phyloP scores from a whole-genome alignment of 2,797 vertebrate genomes.

The Tapera naevia region DNA sequence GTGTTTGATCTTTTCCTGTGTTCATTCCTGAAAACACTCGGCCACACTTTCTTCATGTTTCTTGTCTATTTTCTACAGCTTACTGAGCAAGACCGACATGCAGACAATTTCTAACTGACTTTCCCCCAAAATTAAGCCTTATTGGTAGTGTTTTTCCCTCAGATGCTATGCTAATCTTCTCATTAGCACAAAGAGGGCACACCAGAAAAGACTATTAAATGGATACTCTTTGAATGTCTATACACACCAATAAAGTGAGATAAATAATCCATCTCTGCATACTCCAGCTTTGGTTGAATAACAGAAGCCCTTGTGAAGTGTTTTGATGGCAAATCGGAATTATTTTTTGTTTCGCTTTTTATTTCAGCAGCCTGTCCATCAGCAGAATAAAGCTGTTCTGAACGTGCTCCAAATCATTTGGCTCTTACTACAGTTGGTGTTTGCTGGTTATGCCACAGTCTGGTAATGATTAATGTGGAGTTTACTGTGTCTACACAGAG shows the following conservation, averaged over 20 bases:
- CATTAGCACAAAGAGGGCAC: constrained; percentile 14
- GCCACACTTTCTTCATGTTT: not conserved
- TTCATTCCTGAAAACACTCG: not conserved
- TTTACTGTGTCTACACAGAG: constrained; percentile 49
- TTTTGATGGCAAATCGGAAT: constrained; percentile 9
- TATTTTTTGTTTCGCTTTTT: not conserved
- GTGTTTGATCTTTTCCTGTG: not conserved
- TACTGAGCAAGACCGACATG: not conserved
- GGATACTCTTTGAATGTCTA: not conserved
- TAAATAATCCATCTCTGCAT: constrained; percentile 8
- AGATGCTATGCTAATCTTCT: not conserved
- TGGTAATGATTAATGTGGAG: constrained; percentile 68
- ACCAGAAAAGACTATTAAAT: not conserved
- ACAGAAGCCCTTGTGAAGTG: constrained; percentile 56
- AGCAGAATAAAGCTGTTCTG: constrained; percentile 69
- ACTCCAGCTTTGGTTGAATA: constrained; percentile 29
- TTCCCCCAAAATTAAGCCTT: not conserved
- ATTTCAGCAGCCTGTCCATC: constrained; percentile 35
- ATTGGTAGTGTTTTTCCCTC: not conserved
- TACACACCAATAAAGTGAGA: constrained; percentile 20
- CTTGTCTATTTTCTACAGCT: not conserved
- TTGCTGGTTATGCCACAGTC: constrained; percentile 34
- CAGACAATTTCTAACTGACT: not conserved
- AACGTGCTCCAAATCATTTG: constrained; percentile 66
- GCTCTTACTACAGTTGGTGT: constrained; percentile 34